Evolutionary conservation across 1,140 invertebrate genomes (phyloP).

Genomic region (Danaus plexippus): DNA sequence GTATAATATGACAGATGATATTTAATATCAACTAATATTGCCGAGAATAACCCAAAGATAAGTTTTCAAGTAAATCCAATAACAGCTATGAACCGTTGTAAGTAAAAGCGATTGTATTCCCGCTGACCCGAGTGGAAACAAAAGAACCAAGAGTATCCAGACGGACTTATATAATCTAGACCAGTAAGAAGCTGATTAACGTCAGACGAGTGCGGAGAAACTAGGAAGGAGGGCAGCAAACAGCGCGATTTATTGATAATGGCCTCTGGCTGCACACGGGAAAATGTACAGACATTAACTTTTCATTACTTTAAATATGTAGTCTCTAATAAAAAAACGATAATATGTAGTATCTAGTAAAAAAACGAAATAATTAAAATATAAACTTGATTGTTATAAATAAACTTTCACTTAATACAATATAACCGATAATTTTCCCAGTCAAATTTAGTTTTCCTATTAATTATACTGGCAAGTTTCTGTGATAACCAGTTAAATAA

Average conservation of each 20-base stretch:
- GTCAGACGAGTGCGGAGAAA: slow-evolving; percentile 48
- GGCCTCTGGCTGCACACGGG: slow-evolving; percentile 28
- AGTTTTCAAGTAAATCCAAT: slow-evolving; percentile 42
- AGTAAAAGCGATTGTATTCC: slow-evolving; percentile 40
- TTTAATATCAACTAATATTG: slow-evolving; percentile 21
- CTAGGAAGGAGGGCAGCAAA: slow-evolving; percentile 45
- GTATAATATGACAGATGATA: slow-evolving; percentile 11
- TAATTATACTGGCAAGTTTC: neutral
- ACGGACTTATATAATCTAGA: slow-evolving; percentile 49
- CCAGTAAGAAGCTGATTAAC: slow-evolving; percentile 60
- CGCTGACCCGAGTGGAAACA: slow-evolving; percentile 41
- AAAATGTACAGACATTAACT: slow-evolving; percentile 33
- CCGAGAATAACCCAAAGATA: slow-evolving; percentile 27
- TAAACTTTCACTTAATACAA: too few relatives aligned
- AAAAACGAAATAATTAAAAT: too few relatives aligned
- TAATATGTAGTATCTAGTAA: neutral
- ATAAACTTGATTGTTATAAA: too few relatives aligned
- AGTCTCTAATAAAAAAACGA: neutral
- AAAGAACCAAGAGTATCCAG: slow-evolving; percentile 40
- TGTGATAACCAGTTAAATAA: too few relatives aligned
- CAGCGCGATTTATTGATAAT: slow-evolving; percentile 63
- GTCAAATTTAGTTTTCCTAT: slow-evolving; percentile 11
- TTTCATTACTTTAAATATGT: too few relatives aligned
- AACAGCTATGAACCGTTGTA: slow-evolving; percentile 34
- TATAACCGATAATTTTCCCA: too few relatives aligned